phyloP scores from a whole-genome alignment of 2,888 invertebrate genomes.

The Drosophila mimica region DNA sequence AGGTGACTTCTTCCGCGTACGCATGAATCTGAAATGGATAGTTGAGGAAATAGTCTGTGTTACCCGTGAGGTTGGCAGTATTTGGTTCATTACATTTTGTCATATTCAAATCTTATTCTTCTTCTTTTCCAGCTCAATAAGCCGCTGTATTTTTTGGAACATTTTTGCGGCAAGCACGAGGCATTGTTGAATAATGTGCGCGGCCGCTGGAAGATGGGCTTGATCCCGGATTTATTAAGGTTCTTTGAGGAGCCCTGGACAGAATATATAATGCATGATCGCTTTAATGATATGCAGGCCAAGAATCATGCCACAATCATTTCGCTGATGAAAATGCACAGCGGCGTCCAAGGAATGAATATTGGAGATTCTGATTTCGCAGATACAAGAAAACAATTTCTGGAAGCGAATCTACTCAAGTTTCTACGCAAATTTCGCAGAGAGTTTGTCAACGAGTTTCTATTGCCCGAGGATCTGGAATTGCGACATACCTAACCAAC shows the following conservation, averaged over 20 bases:
- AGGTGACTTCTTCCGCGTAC: constrained; percentile 75
- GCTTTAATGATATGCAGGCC: constrained; percentile 64
- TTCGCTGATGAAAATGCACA: constrained; percentile 33
- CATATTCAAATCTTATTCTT: background rate
- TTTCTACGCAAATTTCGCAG: constrained; percentile 68
- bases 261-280: constrained; percentile 76
- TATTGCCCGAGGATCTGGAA: constrained; percentile 73
- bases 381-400: constrained; percentile 24
- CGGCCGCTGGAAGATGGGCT: constrained; percentile 53
- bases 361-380: constrained; percentile 27
- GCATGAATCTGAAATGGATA: constrained; percentile 58
- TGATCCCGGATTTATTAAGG: constrained; percentile 66
- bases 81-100: background rate
- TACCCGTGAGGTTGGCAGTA: constrained; percentile 61
- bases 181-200: constrained; percentile 72
- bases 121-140: background rate
- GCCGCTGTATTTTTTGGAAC: constrained; percentile 68
- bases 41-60: constrained; percentile 77
- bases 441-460: constrained; percentile 70
- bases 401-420: constrained; percentile 66
- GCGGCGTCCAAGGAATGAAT: constrained; percentile 18
- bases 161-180: constrained; percentile 78
- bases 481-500: background rate
- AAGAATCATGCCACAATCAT: constrained; percentile 37
- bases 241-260: constrained; percentile 76